Base-by-base conservation (phyloP, 2,888 invertebrate genomes). In the Perizoma flavofasciatum region DNA sequence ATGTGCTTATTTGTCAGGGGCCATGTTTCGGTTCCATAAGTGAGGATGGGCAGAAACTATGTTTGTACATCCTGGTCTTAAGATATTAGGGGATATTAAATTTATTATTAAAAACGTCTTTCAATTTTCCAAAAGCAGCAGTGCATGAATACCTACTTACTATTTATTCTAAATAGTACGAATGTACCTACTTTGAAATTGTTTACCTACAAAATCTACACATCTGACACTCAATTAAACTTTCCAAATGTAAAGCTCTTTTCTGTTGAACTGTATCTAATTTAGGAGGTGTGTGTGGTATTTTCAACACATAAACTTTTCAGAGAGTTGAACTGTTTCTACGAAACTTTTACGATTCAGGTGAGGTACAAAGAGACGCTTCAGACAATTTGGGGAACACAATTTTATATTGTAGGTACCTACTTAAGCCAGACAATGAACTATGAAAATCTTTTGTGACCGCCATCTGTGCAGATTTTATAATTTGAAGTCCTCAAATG, bases 231-330 rank as follows among this genome's bases (percentile, higher is more conserved):
- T 10, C 33, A 41, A 8, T 11, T 41, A 32, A 41, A 41, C 34
- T 48, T 55, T 35, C 22, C 33, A 34, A 41, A 35, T n/a, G 33
- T 46, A n/a, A 41, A 55, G 37, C 35, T 46, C 54, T 50, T 59
- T 46, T 41, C 40, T 50, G 43, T 49, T 40, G 11, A 59, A 49
- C 49, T 53, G 49, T 49, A 59, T 40, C 49, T 54, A 62, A 51
- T 59, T 58, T 55, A 57, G 44, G n/a, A 61, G 52, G 61, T 8
- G 55, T 57, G 56, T 61, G 54, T 51, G 57, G 44, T 58, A 58
- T 62, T 62, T 62, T 62, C 62, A 51, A 58, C 55, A 39, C 49
- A 58, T 62, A 62, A 58, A 62, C 58, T 54, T 58, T 58, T 62
- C 62, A 58, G 58, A 58, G 55, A 55, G 55, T 58, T 52, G 58